Evolutionary conservation across 2,888 invertebrate species (phyloP).

Genomic region (Parnassius smintheus): DNA sequence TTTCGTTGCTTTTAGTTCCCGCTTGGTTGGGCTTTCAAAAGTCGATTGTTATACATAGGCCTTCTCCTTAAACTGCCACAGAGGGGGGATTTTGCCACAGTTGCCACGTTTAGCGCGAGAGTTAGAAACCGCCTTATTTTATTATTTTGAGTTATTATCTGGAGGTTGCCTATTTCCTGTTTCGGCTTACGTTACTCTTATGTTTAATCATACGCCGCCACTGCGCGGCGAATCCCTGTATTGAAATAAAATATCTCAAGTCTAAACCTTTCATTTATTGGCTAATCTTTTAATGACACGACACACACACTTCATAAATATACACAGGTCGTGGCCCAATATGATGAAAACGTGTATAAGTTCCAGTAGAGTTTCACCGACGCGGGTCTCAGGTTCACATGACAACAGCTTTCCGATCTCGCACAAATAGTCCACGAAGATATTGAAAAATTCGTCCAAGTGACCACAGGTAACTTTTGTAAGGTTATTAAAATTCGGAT

Average conservation of each 20-base stretch:
- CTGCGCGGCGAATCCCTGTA: too few species aligned
- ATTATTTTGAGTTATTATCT: too few species aligned
- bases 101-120: too few species aligned
- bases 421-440: conserved; percentile 11
- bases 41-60: too few species aligned
- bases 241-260: background rate
- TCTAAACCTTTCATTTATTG: background rate
- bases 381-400: conserved; percentile 11
- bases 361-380: conserved; percentile 8
- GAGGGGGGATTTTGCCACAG: too few species aligned
- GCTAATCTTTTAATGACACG: background rate
- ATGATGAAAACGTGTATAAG: conserved; percentile 1
- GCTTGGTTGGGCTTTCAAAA: too few species aligned
- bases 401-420: conserved; percentile 11
- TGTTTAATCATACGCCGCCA: too few species aligned
- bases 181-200: too few species aligned
- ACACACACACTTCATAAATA: conserved; percentile 3
- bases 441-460: background rate
- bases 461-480: conserved; percentile 1
- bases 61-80: too few species aligned
- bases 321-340: conserved; percentile 1
- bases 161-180: too few species aligned
- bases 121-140: too few species aligned
- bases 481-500: background rate
- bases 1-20: too few species aligned